Percentiles rank a stretch among this genome's conserved stretches.
Evolutionary conservation across 2,113 vertebrate species (phyloP).

Genomic region (Scatophagus argus): DNA sequence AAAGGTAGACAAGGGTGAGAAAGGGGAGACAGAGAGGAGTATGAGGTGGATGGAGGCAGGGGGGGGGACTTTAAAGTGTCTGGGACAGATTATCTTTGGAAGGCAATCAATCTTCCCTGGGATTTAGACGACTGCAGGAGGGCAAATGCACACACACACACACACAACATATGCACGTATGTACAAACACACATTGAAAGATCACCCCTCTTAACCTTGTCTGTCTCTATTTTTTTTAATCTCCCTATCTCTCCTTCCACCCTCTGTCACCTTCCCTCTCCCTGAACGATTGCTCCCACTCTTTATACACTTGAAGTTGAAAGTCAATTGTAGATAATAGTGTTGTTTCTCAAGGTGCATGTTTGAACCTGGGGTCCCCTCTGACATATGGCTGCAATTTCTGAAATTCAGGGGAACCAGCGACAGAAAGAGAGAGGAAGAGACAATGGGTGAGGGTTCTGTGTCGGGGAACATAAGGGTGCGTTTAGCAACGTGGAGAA

Average conservation of each 20-base stretch:
- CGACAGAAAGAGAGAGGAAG: slow-evolving; percentile 19
- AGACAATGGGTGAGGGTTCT: slow-evolving; percentile 23
- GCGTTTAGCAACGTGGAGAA: slow-evolving; percentile 58
- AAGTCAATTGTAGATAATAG: slow-evolving; percentile 68
- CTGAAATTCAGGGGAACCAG: slow-evolving; percentile 20
- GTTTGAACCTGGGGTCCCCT: slow-evolving; percentile 63
- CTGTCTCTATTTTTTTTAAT: slow-evolving; percentile 55
- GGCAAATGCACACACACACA: slow-evolving; percentile 9
- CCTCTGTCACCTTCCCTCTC: slow-evolving; percentile 32
- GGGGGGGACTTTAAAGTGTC: slow-evolving; percentile 63
- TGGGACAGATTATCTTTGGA: slow-evolving; percentile 82
- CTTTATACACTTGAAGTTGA: slow-evolving; percentile 30
- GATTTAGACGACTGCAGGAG: slow-evolving; percentile 55
- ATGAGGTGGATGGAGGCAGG: slow-evolving; percentile 25
- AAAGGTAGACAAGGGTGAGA: slow-evolving; percentile 45
- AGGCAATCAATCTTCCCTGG: slow-evolving; percentile 78
- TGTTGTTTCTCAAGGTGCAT: slow-evolving; percentile 70
- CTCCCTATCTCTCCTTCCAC: slow-evolving; percentile 47
- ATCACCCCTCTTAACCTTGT: slow-evolving; percentile 68
- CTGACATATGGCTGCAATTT: slow-evolving; percentile 78
- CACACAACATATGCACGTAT: slow-evolving; percentile 3
- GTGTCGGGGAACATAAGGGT: slow-evolving; percentile 52
- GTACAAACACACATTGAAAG: slow-evolving; percentile 17
- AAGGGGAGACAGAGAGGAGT: slow-evolving; percentile 22
- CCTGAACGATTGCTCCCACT: slow-evolving; percentile 25